Conservation (phyloP, 2,888 invertebrate species). For the Polyommatus icarus region DNA sequence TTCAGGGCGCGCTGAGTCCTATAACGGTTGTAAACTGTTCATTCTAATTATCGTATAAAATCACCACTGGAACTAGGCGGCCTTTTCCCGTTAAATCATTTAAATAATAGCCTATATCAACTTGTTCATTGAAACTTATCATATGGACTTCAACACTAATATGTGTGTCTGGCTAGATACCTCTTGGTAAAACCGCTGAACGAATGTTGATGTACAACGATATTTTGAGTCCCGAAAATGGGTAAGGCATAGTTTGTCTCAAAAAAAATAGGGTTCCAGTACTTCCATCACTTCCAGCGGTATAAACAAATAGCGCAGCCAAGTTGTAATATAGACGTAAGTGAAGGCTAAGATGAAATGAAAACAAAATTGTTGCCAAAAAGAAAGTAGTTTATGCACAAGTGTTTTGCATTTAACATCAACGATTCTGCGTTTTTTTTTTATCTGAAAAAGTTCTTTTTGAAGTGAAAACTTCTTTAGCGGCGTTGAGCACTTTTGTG, state of each 20-base stretch:
- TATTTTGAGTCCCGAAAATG: too few relatives aligned
- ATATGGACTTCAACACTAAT: neutral
- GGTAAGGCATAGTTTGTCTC: too few relatives aligned
- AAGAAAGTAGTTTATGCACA: neutral
- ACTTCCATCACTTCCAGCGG: too few relatives aligned
- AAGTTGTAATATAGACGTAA: neutral
- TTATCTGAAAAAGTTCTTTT: too few relatives aligned
- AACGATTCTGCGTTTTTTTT: too few relatives aligned
- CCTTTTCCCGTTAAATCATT: constrained; percentile 16
- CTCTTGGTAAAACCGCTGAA: too few relatives aligned
- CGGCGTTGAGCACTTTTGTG: too few relatives aligned
- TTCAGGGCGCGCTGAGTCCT: constrained; percentile 33
- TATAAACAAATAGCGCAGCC: too few relatives aligned
- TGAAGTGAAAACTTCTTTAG: too few relatives aligned
- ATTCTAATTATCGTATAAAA: constrained; percentile 22
- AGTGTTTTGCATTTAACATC: neutral
- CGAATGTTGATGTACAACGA: too few relatives aligned
- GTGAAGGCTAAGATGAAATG: neutral
- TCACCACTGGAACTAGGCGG: constrained; percentile 5
- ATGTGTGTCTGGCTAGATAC: too few relatives aligned
- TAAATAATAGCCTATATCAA: neutral
- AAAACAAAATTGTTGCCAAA: neutral
- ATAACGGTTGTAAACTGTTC: constrained; percentile 29
- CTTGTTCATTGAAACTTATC: neutral
- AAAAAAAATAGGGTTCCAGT: too few relatives aligned